Percentiles rank a stretch among this genome's conserved stretches.
These are phyloP conservation scores for Erythrolamprus reginae DNA, from an alignment of 2,113 vertebrate species.

Conservation along the genomic window DNA sequence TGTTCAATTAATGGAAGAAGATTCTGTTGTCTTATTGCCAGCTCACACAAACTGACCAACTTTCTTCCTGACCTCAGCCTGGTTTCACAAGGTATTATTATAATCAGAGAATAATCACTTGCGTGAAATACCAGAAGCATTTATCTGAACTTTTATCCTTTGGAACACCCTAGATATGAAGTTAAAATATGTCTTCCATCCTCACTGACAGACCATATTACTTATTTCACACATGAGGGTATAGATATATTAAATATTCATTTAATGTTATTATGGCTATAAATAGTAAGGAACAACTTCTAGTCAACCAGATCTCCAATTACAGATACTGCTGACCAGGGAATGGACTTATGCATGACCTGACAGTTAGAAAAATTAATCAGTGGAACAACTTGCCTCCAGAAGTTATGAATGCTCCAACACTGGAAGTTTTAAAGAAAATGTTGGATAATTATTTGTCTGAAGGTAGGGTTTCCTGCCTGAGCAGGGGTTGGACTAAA, in stretches of 20 bases:
- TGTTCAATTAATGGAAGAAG: constrained; percentile 20
- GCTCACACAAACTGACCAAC: not conserved
- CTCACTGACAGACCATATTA: constrained; percentile 45
- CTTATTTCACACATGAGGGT: constrained; percentile 39
- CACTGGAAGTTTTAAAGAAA: no score
- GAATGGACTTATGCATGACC: constrained; percentile 9
- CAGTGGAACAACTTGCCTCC: no score
- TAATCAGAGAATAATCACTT: constrained; percentile 5
- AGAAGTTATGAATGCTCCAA: no score
- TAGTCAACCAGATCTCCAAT: constrained; percentile 36
- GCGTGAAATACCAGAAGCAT: not conserved
- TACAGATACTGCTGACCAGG: constrained; percentile 25
- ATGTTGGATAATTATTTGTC: no score
- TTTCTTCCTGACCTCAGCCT: constrained; percentile 5
- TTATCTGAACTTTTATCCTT: constrained; percentile 24
- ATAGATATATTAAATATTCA: constrained; percentile 58
- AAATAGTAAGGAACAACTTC: constrained; percentile 22
- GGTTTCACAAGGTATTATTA: constrained; percentile 2
- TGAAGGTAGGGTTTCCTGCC: no score
- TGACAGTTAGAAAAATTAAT: no score
- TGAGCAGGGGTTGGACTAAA: no score
- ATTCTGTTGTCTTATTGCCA: constrained; percentile 6
- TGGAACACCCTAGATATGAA: constrained; percentile 34
- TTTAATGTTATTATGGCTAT: constrained; percentile 42
- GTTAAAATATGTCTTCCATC: constrained; percentile 44